These are phyloP conservation scores for Acanthurus leucopareius DNA, from an alignment of 2,797 vertebrate genomes.

Conservation along the genomic window DNA sequence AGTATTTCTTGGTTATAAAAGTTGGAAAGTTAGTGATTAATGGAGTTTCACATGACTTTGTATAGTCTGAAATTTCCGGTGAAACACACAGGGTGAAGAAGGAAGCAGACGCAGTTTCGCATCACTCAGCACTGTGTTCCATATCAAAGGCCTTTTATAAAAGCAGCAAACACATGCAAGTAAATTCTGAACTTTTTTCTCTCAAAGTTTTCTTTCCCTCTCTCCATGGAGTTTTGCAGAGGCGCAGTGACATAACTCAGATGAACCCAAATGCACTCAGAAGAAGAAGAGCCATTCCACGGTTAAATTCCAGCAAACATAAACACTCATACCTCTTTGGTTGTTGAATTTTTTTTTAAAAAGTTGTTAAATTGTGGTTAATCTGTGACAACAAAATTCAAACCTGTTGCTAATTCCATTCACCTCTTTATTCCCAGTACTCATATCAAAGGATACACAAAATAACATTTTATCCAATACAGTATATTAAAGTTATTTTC, in stretches of 20 bases:
- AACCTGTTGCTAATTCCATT: too few species aligned
- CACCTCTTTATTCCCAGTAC: too few species aligned
- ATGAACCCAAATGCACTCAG: neutral
- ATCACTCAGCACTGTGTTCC: neutral
- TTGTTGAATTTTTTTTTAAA: too few species aligned
- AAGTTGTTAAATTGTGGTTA: too few species aligned
- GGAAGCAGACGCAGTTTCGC: conserved; percentile 39
- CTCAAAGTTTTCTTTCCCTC: neutral
- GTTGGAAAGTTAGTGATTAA: neutral
- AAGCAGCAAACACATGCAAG: neutral
- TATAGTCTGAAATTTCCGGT: conserved; percentile 20
- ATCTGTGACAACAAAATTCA: too few species aligned
- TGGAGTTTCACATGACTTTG: conserved; percentile 2
- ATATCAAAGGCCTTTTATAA: neutral
- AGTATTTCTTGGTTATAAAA: conserved; percentile 3
- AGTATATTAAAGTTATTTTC: too few species aligned
- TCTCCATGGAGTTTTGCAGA: neutral
- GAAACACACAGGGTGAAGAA: conserved; percentile 22
- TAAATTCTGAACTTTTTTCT: neutral
- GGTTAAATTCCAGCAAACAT: too few species aligned
- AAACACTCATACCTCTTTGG: too few species aligned
- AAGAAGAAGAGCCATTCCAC: too few species aligned
- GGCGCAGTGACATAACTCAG: neutral
- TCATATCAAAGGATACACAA: too few species aligned
- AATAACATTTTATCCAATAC: too few species aligned